phyloP scores from a whole-genome alignment of 2,797 vertebrate species.

The Hoplostethus atlanticus region DNA sequence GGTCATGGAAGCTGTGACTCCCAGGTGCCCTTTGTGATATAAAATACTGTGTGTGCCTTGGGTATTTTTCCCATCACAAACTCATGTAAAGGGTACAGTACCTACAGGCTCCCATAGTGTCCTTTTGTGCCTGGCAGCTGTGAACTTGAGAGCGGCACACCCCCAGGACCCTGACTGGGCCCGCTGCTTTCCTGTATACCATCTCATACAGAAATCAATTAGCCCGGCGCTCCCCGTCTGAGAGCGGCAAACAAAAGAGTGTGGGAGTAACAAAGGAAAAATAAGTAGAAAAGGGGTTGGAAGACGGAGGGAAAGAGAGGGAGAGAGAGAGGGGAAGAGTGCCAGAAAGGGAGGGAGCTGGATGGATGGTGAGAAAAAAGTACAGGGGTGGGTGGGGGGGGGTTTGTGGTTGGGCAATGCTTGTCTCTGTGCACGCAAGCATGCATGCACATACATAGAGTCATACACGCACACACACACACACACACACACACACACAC shows the following conservation, averaged over 20 bases:
- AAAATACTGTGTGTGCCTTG: slow-evolving; percentile 31
- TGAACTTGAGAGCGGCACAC: neutral
- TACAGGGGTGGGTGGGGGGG: too few relatives aligned
- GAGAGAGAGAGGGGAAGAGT: neutral
- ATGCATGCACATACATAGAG: slow-evolving; percentile 15
- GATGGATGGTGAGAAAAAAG: slow-evolving; percentile 33
- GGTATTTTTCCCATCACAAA: slow-evolving; percentile 19
- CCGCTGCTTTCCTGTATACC: neutral
- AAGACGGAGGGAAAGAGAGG: slow-evolving; percentile 2
- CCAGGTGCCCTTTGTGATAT: slow-evolving; percentile 29
- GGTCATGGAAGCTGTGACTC: slow-evolving; percentile 28
- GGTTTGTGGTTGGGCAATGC: neutral
- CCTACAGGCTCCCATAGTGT: slow-evolving; percentile 8
- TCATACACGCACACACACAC: slow-evolving; percentile 21
- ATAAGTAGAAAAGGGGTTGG: slow-evolving; percentile 16
- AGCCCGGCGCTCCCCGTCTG: slow-evolving; percentile 7
- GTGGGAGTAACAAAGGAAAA: slow-evolving; percentile 34
- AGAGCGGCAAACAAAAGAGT: slow-evolving; percentile 19
- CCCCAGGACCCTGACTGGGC: too few relatives aligned
- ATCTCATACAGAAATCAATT: slow-evolving; percentile 33
- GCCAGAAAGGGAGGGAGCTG: slow-evolving; percentile 17
- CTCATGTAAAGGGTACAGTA: slow-evolving; percentile 21
- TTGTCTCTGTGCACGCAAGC: slow-evolving; percentile 9
- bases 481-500: slow-evolving; percentile 20
- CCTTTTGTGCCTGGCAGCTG: neutral